These are phyloP conservation scores for Hycleus phaleratus DNA, from an alignment of 1,140 invertebrate species.

Conservation along the genomic window DNA sequence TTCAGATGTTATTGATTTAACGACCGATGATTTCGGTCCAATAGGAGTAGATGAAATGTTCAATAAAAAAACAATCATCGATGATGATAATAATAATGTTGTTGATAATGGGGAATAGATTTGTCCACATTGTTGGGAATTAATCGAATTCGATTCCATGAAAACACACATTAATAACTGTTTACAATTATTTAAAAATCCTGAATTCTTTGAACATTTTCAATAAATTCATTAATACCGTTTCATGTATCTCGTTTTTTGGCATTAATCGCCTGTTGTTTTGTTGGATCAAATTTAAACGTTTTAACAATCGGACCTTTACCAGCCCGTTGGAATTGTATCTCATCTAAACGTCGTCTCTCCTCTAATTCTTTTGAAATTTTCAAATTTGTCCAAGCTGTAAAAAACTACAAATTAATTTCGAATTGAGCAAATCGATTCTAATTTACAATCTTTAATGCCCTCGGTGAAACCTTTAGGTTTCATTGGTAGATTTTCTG, in stretches of 20 bases:
- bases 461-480: conserved; percentile 71
- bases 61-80: too few relatives aligned
- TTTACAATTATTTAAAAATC: too few relatives aligned
- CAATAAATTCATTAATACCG: conserved; percentile 10
- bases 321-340: conserved; percentile 75
- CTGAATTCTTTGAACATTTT: too few relatives aligned
- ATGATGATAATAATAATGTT: too few relatives aligned
- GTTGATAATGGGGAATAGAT: too few relatives aligned
- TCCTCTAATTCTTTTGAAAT: conserved; percentile 69
- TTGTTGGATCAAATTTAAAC: conserved; percentile 78
- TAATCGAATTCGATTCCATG: too few relatives aligned
- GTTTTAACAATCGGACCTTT: conserved; percentile 79
- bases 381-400: conserved; percentile 79
- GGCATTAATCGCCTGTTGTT: conserved; percentile 39
- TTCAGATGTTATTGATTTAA: too few relatives aligned
- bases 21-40: too few relatives aligned
- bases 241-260: conserved; percentile 26
- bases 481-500: conserved; percentile 51
- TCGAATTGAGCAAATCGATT: too few relatives aligned
- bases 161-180: too few relatives aligned
- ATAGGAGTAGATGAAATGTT: too few relatives aligned
- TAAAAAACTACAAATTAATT: conserved; percentile 7
- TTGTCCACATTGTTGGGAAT: too few relatives aligned
- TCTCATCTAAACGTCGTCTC: conserved; percentile 63
- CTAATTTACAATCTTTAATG: conserved; percentile 72